Conservation (phyloP, 2,888 invertebrate genomes). For the Nebria brevicollis region DNA sequence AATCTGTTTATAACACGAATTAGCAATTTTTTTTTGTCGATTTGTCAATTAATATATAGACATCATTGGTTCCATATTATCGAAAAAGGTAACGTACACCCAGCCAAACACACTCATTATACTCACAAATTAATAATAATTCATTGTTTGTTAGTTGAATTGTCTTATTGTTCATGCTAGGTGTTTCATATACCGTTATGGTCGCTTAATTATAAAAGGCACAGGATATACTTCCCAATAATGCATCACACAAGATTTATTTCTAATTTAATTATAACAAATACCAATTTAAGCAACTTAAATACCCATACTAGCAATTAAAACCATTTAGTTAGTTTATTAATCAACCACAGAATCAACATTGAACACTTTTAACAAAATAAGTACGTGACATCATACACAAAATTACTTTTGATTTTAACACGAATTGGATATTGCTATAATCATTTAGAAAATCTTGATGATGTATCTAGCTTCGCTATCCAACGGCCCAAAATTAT, state of each 20-base stretch:
- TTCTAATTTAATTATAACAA: neutral
- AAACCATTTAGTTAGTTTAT: no score
- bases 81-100: slow-evolving; percentile 34
- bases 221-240: neutral
- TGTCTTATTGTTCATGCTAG: slow-evolving; percentile 44
- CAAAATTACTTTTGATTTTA: neutral
- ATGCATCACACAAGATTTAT: slow-evolving; percentile 36
- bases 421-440: neutral
- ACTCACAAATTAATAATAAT: slow-evolving; percentile 20
- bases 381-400: neutral
- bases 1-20: slow-evolving; percentile 16
- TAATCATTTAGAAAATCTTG: neutral
- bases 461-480: neutral
- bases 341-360: no score
- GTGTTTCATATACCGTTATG: slow-evolving; percentile 35
- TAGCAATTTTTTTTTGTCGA: neutral
- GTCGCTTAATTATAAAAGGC: slow-evolving; percentile 10
- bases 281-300: neutral
- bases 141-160: slow-evolving; percentile 33
- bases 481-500: neutral
- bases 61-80: slow-evolving; percentile 9
- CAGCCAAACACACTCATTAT: slow-evolving; percentile 11
- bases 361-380: neutral
- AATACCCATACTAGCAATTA: neutral
- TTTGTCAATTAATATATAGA: slow-evolving; percentile 2